Conservation (phyloP, 2,113 vertebrate species). For the Myotis yumanensis region DNA sequence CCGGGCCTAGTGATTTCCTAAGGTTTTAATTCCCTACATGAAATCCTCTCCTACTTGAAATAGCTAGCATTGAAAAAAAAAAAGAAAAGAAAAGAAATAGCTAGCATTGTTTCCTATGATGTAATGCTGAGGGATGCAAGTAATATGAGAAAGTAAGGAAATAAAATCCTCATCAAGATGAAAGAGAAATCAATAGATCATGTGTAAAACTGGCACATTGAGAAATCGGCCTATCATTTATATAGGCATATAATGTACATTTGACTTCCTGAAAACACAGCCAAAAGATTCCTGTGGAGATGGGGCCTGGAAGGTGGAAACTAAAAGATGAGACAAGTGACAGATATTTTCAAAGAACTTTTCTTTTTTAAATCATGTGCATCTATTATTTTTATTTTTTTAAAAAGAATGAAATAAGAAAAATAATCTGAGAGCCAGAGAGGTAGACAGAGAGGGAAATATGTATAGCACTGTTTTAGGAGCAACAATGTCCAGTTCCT, state of each 20-base stretch:
- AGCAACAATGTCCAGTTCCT: not conserved
- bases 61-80: not conserved
- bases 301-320: not conserved
- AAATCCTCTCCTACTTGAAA: conserved; percentile 5
- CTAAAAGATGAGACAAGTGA: not conserved
- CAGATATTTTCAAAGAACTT: not conserved
- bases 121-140: not conserved
- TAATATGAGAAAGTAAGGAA: conserved; percentile 4
- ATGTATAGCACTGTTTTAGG: not conserved
- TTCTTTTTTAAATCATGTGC: not conserved
- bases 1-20: not conserved
- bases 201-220: not conserved
- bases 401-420: not conserved
- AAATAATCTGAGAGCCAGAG: not conserved
- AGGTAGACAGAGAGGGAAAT: not conserved
- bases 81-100: too few species aligned
- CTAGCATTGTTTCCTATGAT: conserved; percentile 8
- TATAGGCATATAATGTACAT: not conserved
- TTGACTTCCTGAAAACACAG: not conserved
- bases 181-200: not conserved
- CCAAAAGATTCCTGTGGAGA: not conserved
- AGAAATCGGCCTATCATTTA: not conserved
- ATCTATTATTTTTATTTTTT: not conserved
- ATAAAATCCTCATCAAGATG: not conserved
- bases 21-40: not conserved